A percentile compares a stretch with the other conserved stretches of the same genome.
These are phyloP conservation scores for Heteropelma amictum DNA, from an alignment of 2,888 invertebrate genomes.

Conservation along the genomic window DNA sequence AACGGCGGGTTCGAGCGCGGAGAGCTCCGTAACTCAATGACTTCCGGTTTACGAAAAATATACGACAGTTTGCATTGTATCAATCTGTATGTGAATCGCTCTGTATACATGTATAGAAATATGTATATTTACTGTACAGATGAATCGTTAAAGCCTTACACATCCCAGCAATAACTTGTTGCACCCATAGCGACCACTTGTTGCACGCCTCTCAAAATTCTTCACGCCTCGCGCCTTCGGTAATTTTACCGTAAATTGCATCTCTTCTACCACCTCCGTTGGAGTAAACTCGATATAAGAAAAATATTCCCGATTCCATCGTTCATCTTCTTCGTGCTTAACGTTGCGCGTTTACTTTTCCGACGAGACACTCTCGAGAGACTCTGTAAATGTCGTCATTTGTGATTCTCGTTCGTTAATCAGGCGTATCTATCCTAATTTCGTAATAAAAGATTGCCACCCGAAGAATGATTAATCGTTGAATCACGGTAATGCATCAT, in stretches of 20 bases:
- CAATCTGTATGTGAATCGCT: not conserved
- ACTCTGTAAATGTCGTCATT: constrained; percentile 1
- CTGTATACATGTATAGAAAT: not conserved
- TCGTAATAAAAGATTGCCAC: constrained; percentile 27
- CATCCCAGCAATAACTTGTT: constrained; percentile 69
- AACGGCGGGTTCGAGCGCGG: too few relatives aligned
- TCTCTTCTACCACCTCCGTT: constrained; percentile 7
- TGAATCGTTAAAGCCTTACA: not conserved
- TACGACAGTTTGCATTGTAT: too few relatives aligned
- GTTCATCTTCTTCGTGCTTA: constrained; percentile 12
- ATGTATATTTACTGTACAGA: constrained; percentile 3
- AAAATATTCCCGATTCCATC: not conserved
- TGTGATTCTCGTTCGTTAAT: constrained; percentile 36
- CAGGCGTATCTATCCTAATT: constrained; percentile 47
- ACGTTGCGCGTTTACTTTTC: constrained; percentile 41
- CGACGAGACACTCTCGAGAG: constrained; percentile 5
- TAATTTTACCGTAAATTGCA: constrained; percentile 72
- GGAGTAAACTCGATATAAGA: constrained; percentile 10
- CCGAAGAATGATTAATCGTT: constrained; percentile 38
- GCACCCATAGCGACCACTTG: constrained; percentile 72
- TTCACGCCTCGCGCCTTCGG: constrained; percentile 69
- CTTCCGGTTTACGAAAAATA: too few relatives aligned
- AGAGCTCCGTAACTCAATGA: too few relatives aligned
- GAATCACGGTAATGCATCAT: constrained; percentile 2
- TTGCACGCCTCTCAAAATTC: constrained; percentile 74